Evolutionary conservation across 2,797 vertebrate genomes (phyloP).

Genomic region (Eurystomus glaucurus): DNA sequence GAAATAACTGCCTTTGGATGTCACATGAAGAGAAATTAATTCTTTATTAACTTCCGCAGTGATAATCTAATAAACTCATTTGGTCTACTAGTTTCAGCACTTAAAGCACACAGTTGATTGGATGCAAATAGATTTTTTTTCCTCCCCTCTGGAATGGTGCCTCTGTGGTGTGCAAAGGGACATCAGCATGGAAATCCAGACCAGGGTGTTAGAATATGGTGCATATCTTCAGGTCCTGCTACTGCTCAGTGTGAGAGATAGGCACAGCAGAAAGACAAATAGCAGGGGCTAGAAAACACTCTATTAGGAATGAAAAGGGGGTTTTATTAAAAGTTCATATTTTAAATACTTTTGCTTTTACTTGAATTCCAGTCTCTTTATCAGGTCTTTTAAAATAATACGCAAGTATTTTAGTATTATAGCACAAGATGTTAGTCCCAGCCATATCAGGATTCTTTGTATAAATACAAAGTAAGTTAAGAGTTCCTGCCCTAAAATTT

Average conservation of each 20-base stretch:
- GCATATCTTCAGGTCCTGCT: background rate
- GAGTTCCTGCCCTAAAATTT: background rate
- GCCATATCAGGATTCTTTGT: background rate
- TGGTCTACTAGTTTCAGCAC: constrained; percentile 85
- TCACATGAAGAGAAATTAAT: constrained; percentile 94
- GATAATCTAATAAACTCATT: constrained; percentile 93
- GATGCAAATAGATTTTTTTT: constrained; percentile 81
- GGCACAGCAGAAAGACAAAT: background rate
- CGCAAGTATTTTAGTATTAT: background rate
- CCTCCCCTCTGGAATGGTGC: constrained; percentile 47
- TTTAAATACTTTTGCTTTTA: background rate
- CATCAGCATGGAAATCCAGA: constrained; percentile 37
- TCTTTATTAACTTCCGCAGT: constrained; percentile 94
- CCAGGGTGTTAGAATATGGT: background rate
- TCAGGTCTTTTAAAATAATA: background rate
- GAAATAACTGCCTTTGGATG: constrained; percentile 88
- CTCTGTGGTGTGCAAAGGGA: constrained; percentile 47
- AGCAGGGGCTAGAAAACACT: background rate
- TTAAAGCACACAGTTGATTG: constrained; percentile 80
- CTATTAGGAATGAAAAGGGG: background rate
- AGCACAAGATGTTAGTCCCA: background rate
- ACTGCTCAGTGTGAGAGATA: background rate
- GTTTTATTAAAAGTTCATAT: background rate
- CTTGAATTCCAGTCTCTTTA: background rate
- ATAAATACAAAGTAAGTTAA: background rate